Evolutionary conservation across 2,113 vertebrate genomes (phyloP).

Genomic region (Pelecanoides urinatrix): DNA sequence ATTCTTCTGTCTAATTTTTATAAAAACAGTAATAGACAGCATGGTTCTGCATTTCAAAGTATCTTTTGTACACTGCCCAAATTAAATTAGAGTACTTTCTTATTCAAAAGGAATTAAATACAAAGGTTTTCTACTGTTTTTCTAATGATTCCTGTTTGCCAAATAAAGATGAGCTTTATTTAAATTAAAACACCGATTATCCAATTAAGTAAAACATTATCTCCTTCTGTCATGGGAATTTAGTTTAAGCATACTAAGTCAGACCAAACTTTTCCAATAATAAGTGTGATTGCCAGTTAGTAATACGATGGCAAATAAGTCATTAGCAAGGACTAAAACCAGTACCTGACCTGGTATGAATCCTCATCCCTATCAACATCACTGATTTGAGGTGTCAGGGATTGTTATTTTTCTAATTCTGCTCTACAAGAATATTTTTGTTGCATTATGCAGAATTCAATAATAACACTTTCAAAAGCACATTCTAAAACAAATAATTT

Average conservation of each 20-base stretch:
- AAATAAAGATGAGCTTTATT: conserved; percentile 30
- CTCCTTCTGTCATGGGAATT: background rate
- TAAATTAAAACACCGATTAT: background rate
- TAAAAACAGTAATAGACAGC: background rate
- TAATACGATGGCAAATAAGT: background rate
- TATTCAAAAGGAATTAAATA: background rate
- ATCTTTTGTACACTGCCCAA: background rate
- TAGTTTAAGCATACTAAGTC: background rate
- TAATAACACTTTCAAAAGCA: background rate
- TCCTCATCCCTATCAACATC: background rate
- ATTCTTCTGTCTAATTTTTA: background rate
- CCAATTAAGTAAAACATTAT: conserved; percentile 20
- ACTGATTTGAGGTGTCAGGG: background rate
- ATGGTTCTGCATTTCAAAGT: background rate
- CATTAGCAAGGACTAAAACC: background rate
- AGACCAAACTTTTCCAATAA: background rate
- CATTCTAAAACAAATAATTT: background rate
- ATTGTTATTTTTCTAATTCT: background rate
- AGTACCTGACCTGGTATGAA: background rate
- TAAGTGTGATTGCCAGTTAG: background rate
- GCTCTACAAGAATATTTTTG: background rate
- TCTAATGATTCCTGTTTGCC: background rate
- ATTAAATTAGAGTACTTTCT: background rate
- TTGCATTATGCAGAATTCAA: background rate
- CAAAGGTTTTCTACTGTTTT: background rate